phyloP scores from a whole-genome alignment of 2,797 vertebrate species.

The Orestias chungarensis region DNA sequence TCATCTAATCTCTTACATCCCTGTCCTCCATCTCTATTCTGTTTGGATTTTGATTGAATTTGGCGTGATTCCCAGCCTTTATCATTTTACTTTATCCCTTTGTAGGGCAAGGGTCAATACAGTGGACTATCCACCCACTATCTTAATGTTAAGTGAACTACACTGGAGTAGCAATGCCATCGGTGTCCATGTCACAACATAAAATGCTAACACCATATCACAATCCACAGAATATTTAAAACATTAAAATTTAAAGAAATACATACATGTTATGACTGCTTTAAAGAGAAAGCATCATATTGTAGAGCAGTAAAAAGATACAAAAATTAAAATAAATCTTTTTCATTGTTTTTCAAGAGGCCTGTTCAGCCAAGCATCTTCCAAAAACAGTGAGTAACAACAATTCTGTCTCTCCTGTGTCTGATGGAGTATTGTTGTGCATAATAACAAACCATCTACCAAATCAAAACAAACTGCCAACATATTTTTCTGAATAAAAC shows the following conservation, averaged over 20 bases:
- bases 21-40: constrained; percentile 8
- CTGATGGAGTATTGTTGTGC: no score
- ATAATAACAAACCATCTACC: no score
- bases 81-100: constrained; percentile 29
- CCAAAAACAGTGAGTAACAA: not conserved
- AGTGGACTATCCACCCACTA: constrained; percentile 62
- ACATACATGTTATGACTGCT: not conserved
- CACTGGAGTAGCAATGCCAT: not conserved
- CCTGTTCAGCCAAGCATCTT: not conserved
- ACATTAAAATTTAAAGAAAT: not conserved
- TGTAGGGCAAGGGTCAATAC: constrained; percentile 50
- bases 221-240: not conserved
- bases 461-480: no score
- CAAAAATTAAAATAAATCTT: not conserved
- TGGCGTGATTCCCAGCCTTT: constrained; percentile 49
- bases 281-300: no score
- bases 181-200: not conserved
- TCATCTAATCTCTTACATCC: constrained; percentile 48
- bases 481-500: no score
- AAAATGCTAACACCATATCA: not conserved
- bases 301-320: not conserved
- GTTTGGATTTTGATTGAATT: constrained; percentile 51
- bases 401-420: no score
- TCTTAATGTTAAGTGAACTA: constrained; percentile 40
- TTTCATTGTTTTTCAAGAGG: not conserved